These are phyloP conservation scores for Sebastes goodei DNA, from an alignment of 2,797 vertebrate genomes.

Conservation along the genomic window DNA sequence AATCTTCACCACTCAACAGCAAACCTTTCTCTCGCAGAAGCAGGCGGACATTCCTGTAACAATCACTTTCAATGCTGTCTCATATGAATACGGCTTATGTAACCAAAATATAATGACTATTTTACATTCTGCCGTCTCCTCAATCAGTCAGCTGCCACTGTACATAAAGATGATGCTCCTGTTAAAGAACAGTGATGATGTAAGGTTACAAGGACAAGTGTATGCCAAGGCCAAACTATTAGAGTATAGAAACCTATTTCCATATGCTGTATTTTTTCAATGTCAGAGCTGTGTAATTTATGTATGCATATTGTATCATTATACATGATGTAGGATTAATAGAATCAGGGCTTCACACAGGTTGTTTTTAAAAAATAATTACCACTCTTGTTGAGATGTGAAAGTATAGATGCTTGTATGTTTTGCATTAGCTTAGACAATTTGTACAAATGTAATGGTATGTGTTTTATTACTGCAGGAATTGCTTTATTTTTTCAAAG, in stretches of 20 bases:
- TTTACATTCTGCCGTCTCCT: not conserved
- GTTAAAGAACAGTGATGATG: not conserved
- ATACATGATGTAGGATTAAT: conserved; percentile 32
- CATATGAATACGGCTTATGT: not conserved
- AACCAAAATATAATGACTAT: not conserved
- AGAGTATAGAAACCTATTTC: conserved; percentile 55
- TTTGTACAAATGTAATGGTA: conserved; percentile 51
- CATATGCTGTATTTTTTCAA: conserved; percentile 68
- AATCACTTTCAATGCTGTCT: not conserved
- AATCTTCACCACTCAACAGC: not conserved
- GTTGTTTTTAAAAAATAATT: conserved; percentile 14
- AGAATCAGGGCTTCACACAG: conserved; percentile 40
- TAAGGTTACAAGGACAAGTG: not conserved
- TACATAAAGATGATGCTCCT: conserved; percentile 34
- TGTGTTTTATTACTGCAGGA: conserved; percentile 35
- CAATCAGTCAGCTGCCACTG: conserved; percentile 8
- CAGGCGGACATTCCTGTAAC: conserved; percentile 1
- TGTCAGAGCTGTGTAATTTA: conserved; percentile 46
- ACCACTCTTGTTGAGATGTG: conserved; percentile 45
- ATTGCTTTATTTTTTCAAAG: conserved; percentile 33
- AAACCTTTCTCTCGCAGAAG: not conserved
- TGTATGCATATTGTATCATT: conserved; percentile 44
- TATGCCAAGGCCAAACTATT: conserved; percentile 5
- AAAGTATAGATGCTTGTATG: conserved; percentile 54
- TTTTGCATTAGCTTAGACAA: conserved; percentile 44